Conservation (phyloP, 1,140 invertebrate genomes). For the Cotesia chilonis region DNA sequence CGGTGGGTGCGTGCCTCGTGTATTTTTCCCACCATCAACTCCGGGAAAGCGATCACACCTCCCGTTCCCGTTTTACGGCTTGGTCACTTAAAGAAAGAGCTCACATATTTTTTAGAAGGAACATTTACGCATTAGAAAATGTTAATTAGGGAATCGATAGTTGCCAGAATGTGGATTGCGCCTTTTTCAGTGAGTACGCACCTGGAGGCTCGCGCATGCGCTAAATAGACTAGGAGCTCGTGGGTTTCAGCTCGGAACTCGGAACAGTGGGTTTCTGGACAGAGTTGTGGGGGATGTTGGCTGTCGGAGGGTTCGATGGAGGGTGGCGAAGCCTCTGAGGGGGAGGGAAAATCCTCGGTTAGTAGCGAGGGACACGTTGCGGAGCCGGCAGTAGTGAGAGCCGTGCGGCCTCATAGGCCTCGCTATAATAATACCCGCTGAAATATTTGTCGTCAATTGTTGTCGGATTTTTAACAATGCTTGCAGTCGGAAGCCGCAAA, state of each 20-base stretch:
- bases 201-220: slow-evolving; percentile 21
- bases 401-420: slow-evolving; percentile 57
- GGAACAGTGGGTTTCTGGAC: not conserved
- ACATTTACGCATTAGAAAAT: no score
- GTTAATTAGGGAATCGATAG: no score
- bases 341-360: slow-evolving; percentile 41
- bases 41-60: slow-evolving; percentile 4
- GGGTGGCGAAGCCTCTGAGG: slow-evolving; percentile 19
- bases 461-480: no score
- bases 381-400: slow-evolving; percentile 62
- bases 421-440: not conserved
- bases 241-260: not conserved
- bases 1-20: slow-evolving; percentile 51
- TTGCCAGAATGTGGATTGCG: no score
- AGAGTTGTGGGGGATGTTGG: slow-evolving; percentile 8
- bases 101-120: no score
- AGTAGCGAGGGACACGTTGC: slow-evolving; percentile 63
- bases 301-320: not conserved
- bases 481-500: no score
- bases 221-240: no score
- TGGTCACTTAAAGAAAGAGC: no score
- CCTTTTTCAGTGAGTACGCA: slow-evolving; percentile 19
- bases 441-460: no score
- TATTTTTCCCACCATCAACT: no score
- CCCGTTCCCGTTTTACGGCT: not conserved